phyloP scores from a whole-genome alignment of 2,797 vertebrate genomes.

The Megaceryle alcyon region DNA sequence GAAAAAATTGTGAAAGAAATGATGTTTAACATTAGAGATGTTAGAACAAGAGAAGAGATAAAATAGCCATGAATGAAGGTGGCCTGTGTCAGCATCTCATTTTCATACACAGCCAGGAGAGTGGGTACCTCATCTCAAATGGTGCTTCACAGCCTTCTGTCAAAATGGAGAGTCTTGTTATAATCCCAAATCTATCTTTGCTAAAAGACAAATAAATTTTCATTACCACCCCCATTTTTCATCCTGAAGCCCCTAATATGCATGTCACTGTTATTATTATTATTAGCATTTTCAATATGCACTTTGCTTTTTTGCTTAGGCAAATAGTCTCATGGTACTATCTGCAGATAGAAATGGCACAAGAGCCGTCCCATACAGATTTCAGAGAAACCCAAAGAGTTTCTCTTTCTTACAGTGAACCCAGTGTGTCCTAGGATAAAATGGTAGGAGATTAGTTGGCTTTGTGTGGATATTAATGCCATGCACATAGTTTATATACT shows the following conservation, averaged over 20 bases:
- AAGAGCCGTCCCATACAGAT: not conserved
- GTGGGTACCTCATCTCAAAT: not conserved
- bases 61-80: not conserved
- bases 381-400: not conserved
- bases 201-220: not conserved
- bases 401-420: not conserved
- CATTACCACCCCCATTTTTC: not conserved
- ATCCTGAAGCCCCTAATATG: not conserved
- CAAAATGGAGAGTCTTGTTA: not conserved
- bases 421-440: not conserved
- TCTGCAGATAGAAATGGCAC: not conserved
- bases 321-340: not conserved
- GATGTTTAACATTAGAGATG: not conserved
- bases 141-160: not conserved
- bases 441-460: not conserved
- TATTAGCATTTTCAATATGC: constrained; percentile 51
- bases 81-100: not conserved
- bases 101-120: not conserved
- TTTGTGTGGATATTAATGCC: not conserved
- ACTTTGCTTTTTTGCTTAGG: constrained; percentile 12
- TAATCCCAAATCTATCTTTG: not conserved
- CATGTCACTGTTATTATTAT: constrained; percentile 37
- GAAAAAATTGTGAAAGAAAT: constrained; percentile 14
- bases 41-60: not conserved
- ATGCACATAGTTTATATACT: not conserved